phyloP scores from a whole-genome alignment of 2,797 vertebrate genomes.

The Schizopygopsis pylzovi region DNA sequence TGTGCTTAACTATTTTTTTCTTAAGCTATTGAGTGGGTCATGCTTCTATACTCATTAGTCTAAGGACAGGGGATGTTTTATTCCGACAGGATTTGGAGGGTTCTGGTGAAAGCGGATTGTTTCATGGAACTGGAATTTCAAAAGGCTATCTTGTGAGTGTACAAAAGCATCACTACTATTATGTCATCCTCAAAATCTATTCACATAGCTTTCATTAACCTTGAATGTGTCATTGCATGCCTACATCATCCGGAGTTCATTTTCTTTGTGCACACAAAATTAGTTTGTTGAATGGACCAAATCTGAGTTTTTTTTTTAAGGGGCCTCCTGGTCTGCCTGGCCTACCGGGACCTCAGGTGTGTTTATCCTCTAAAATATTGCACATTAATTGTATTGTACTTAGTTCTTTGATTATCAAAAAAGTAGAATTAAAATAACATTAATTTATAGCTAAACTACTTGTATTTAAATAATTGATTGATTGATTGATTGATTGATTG shows the following conservation, averaged over 20 bases:
- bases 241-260: neutral
- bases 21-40: neutral
- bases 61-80: conserved; percentile 39
- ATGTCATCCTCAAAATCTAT: neutral
- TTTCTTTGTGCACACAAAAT: neutral
- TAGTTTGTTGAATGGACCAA: neutral
- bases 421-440: neutral
- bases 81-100: conserved; percentile 85
- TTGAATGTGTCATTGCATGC: neutral
- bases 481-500: neutral
- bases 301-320: conserved; percentile 56
- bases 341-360: conserved; percentile 77
- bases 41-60: neutral
- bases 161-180: neutral
- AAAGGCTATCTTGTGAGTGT: conserved; percentile 76
- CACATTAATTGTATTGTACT: neutral
- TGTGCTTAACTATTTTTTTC: neutral
- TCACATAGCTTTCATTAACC: neutral
- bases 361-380: conserved; percentile 5
- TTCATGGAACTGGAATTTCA: conserved; percentile 68
- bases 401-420: too few species aligned
- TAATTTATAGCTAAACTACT: neutral
- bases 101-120: conserved; percentile 76
- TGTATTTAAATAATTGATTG: neutral
- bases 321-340: conserved; percentile 74